These are phyloP conservation scores for Trimorus sp. DNA, from an alignment of 2,888 invertebrate species.

Conservation along the genomic window DNA sequence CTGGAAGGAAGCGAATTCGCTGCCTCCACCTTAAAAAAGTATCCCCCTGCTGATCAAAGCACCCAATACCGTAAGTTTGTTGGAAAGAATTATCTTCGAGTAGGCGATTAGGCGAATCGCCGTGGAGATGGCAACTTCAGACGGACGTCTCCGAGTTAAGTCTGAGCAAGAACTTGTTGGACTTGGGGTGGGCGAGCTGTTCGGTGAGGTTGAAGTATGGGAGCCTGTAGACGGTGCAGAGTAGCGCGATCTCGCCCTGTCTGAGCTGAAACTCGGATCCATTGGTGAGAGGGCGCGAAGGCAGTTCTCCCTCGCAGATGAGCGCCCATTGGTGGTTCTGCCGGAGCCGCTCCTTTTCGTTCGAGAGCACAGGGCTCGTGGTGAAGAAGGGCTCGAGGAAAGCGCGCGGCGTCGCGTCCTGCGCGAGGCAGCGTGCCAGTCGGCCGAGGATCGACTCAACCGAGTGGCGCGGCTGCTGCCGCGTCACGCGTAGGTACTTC, in stretches of 20 bases:
- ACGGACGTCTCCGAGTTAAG: conserved; percentile 98
- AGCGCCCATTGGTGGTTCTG: conserved; percentile 97
- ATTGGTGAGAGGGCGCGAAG: conserved; percentile 92
- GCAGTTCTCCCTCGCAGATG: conserved; percentile 92
- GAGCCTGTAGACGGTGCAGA: conserved; percentile 92
- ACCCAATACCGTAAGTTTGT: no score
- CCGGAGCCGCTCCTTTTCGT: conserved; percentile 89
- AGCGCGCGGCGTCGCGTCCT: conserved; percentile 96
- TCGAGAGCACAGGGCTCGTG: conserved; percentile 92
- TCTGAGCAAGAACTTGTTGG: conserved; percentile 96
- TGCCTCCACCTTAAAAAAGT: no score
- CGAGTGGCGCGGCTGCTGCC: conserved; percentile 97
- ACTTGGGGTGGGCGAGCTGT: conserved; percentile 97
- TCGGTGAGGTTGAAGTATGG: conserved; percentile 98
- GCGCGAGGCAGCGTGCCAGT: conserved; percentile 94
- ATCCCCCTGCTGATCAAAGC: no score
- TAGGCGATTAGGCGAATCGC: no score
- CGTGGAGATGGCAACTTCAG: conserved; percentile 82
- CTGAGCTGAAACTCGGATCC: conserved; percentile 95
- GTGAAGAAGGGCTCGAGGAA: conserved; percentile 97
- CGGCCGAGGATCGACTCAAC: conserved; percentile 96
- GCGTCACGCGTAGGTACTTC: conserved; percentile 96
- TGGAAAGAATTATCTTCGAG: no score
- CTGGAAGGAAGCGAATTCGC: no score
- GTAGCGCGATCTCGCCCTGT: conserved; percentile 95